Base-by-base conservation (phyloP, 2,888 invertebrate genomes). In the Hirtodrosophila duncani region DNA sequence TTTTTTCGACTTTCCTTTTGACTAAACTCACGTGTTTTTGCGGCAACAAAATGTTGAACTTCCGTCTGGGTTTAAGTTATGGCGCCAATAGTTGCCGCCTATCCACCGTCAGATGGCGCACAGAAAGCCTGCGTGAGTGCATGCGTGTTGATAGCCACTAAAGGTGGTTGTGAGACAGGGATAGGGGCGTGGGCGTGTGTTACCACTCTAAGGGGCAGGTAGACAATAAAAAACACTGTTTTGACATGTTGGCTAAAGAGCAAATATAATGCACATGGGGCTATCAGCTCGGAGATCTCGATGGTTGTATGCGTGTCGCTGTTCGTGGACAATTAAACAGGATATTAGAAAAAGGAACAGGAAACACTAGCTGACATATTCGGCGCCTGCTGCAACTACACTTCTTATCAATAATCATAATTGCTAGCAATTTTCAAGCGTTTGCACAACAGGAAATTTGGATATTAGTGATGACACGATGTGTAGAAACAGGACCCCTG, bases 251-350 rank as follows among this genome's bases (percentile, higher is more conserved):
- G 27, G 27, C 26, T 18, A 27, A 17, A 18, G 9, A 43, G 33
- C 10, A 16, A 10, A 31, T 21, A 16, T 13, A 29, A 16, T 41
- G 31, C 39, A 44, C 43, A 55, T 53, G 53, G 26, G 9, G 26
- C 11, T 26, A 1, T 10, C 50, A 50, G 30, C 42, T 36, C 24
- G 11, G 16, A n/a, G 7, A 17, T 27, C 29, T 9, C 29, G 3
- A 31, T 24, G 38, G 43, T 33, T 30, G 31, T 43, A 52, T 16
- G 11, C 10, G 16, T 18, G 27, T 60, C 21, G 60, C 37, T 33
- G 44, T 53, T 53, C 45, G 60, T 53, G 61, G 60, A 42, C 63
- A 71, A 63, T 71, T 66, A 58, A 64, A 57, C 69, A 69, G 74
- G 67, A 77, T 69, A 77, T 72, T 67, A 38, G 45, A 62, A 55